Percentiles rank a stretch among this genome's conserved stretches.
phyloP scores from a whole-genome alignment of 1,140 invertebrate species.

The Heliconius hewitsoni region DNA sequence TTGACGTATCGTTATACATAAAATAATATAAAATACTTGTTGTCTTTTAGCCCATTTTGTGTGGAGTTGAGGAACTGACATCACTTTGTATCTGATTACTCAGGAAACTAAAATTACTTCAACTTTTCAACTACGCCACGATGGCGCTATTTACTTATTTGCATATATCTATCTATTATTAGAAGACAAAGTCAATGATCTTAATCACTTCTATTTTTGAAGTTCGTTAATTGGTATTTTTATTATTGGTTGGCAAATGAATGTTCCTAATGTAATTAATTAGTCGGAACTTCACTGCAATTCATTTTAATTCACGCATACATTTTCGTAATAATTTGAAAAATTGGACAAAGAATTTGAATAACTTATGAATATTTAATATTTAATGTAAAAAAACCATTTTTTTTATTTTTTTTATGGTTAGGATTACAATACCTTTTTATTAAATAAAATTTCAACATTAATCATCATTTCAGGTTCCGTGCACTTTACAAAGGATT shows the following conservation, averaged over 20 bases:
- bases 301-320: background rate
- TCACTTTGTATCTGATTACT: too few species aligned
- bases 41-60: too few species aligned
- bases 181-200: conserved; percentile 33
- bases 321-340: background rate
- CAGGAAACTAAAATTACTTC: background rate
- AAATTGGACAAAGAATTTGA: background rate
- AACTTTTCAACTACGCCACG: background rate
- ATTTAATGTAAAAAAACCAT: background rate
- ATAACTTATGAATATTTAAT: too few species aligned
- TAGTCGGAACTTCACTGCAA: background rate
- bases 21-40: too few species aligned
- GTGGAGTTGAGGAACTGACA: too few species aligned
- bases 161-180: background rate
- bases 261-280: background rate
- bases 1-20: too few species aligned
- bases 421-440: background rate
- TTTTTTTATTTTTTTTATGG: background rate
- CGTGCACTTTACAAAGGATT: conserved; percentile 95
- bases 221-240: background rate
- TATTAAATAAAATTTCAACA: background rate
- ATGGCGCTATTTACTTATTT: background rate
- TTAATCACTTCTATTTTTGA: conserved; percentile 34
- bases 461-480: conserved; percentile 83
- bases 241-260: background rate